A percentile compares a stretch with the other conserved stretches of the same genome.
Conservation (phyloP, 2,797 vertebrate genomes). For the Sebastes taczanowskii region DNA sequence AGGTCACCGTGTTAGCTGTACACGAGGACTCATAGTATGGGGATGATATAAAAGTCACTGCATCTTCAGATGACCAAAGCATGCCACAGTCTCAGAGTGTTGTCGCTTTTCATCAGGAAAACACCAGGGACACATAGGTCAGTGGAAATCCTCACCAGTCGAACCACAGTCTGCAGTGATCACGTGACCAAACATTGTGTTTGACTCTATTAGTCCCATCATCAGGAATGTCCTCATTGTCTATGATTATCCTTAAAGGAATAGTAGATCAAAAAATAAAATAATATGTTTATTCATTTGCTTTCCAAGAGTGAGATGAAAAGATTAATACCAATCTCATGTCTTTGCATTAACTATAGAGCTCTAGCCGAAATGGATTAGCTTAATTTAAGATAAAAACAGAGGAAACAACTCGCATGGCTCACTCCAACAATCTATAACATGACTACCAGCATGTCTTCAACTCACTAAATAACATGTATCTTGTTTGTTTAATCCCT, state of each 20-base stretch:
- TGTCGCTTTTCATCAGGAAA: slow-evolving; percentile 16
- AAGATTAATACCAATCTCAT: background rate
- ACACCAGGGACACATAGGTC: background rate
- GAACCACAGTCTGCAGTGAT: background rate
- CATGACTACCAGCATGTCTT: background rate
- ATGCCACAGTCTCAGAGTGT: background rate
- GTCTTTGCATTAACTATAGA: background rate
- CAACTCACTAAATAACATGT: background rate
- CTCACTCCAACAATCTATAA: background rate
- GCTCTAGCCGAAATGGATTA: accelerated
- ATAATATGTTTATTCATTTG: background rate
- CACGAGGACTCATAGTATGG: background rate
- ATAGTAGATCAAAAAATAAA: background rate
- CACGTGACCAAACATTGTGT: background rate
- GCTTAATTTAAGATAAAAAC: background rate
- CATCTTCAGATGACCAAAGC: slow-evolving; percentile 7
- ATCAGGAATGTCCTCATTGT: background rate
- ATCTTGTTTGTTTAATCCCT: background rate
- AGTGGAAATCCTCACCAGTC: background rate
- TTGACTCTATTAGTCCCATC: background rate
- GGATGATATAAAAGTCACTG: slow-evolving; percentile 31
- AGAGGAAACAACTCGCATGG: background rate
- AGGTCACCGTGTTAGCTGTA: slow-evolving; percentile 19
- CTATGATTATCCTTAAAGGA: background rate
- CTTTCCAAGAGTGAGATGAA: background rate